Percentiles rank a stretch among this genome's conserved stretches.
Conservation (phyloP, 1,140 invertebrate genomes). For the Neodiprion virginianus region DNA sequence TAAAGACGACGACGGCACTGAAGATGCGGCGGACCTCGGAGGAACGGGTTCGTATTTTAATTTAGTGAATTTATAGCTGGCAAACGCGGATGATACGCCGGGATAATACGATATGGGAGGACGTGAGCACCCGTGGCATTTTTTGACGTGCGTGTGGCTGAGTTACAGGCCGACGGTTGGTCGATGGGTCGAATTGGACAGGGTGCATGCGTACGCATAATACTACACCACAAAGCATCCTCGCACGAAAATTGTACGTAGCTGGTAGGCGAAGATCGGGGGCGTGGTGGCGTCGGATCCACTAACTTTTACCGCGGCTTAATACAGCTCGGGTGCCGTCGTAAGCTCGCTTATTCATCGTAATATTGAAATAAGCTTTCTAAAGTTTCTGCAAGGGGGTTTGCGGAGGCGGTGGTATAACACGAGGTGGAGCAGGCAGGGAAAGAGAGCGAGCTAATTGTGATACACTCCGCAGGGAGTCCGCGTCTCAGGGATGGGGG, state of each 20-base stretch:
- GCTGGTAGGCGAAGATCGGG: neutral
- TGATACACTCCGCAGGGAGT: constrained; percentile 54
- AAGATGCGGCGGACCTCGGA: neutral
- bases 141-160: no score
- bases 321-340: neutral
- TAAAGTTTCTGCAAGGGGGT: constrained; percentile 37
- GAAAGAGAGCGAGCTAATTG: constrained; percentile 49
- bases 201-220: no score
- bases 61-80: neutral
- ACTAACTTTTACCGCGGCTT: neutral
- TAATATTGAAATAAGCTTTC: constrained; percentile 45
- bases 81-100: no score
- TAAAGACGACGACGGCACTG: neutral
- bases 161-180: no score
- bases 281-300: neutral
- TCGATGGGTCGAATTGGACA: no score
- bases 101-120: neutral
- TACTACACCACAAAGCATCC: no score
- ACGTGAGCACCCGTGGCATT: neutral
- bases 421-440: constrained; percentile 9
- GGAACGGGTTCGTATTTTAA: constrained; percentile 2
- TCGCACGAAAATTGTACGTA: no score
- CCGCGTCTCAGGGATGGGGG: constrained; percentile 8
- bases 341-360: constrained; percentile 36
- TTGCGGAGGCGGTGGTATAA: constrained; percentile 25